Base-by-base conservation (phyloP, 1,140 invertebrate species). In the Aradophagus sp. region DNA sequence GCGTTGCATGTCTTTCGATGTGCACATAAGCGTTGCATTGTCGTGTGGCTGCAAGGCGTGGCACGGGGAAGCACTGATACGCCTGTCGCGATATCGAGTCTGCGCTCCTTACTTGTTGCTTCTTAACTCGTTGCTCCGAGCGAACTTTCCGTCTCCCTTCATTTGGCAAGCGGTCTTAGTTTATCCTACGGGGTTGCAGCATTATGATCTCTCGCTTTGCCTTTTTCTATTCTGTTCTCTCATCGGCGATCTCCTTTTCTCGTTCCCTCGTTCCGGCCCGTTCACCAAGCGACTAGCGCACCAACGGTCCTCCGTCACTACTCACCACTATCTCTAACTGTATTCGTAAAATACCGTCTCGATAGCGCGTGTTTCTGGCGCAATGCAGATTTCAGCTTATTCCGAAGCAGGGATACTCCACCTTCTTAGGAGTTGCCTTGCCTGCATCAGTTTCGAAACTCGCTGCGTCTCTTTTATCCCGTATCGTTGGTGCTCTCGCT, bases 31-130 rank as follows among this genome's bases (percentile, higher is more conserved):
- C 73, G 66, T 67, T 73, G 73, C 63, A 75, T 73, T 75, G 73
- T 75, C 69, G 69, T 75, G 73, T 75, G 73, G 69, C 69, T 69
- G 74, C 70, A 76, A 76, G 74, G 74, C 74, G 74, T 76, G 74
- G 74, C 70, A 73, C 67, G 52, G 69, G 69, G 73, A 75, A 75
- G 73, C 73, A 73, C 61, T 73, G 73, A 73, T 75, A 75, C 59
- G 73, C 53, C 73, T 67, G 73, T 41, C 52, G 61, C 65, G 73
- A 75, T 75, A 75, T 61, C 65, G 66, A 56, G 42, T 70, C 55
- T 53, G 61, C 63, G 68, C n/a, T n/a, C n/a, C n/a, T n/a, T n/a
- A n/a, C n/a, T n/a, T n/a, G 68, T 62, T 72, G 68, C 72, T 74
- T 66, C 70, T 74, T 69, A 74, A 69, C 61, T 69, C 65, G 44